These are phyloP conservation scores for Pherbina coryleti DNA, from an alignment of 2,888 invertebrate species.

Conservation along the genomic window DNA sequence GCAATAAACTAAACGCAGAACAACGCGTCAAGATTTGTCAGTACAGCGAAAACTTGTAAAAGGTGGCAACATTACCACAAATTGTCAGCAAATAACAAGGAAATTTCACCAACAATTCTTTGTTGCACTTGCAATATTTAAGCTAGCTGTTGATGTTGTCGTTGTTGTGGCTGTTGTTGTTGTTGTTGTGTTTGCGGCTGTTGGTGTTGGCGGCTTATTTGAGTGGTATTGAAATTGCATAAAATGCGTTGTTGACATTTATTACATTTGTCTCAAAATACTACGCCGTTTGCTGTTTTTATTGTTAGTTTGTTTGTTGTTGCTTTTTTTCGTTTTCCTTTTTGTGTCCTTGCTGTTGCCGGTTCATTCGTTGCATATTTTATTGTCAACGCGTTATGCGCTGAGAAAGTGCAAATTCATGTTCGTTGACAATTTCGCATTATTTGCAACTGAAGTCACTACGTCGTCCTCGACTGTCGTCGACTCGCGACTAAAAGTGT, in stretches of 20 bases:
- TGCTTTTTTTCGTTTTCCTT: not conserved
- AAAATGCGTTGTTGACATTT: constrained; percentile 34
- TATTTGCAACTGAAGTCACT: constrained; percentile 47
- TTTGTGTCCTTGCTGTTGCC: not conserved
- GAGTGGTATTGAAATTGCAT: constrained; percentile 23
- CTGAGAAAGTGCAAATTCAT: constrained; percentile 66
- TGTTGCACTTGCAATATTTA: constrained; percentile 16
- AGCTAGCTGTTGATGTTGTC: not conserved
- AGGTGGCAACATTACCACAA: constrained; percentile 12
- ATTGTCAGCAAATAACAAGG: not conserved
- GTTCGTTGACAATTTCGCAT: constrained; percentile 68
- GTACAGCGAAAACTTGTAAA: not conserved
- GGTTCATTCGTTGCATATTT: constrained; percentile 40
- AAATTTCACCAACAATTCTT: not conserved
- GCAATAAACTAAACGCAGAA: no score
- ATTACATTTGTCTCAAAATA: constrained; percentile 35
- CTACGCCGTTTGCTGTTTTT: constrained; percentile 14
- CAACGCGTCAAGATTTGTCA: no score
- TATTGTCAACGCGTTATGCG: constrained; percentile 56
- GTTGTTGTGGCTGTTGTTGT: not conserved
- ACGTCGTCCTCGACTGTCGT: not conserved
- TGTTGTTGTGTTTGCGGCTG: not conserved
- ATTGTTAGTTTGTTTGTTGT: not conserved
- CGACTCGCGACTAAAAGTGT: not conserved
- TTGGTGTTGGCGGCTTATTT: not conserved